Evolutionary conservation across 1,140 invertebrate genomes (phyloP), one percentile per base, ranked within the genome.

Genomic region (Temnothorax longispinosus): DNA sequence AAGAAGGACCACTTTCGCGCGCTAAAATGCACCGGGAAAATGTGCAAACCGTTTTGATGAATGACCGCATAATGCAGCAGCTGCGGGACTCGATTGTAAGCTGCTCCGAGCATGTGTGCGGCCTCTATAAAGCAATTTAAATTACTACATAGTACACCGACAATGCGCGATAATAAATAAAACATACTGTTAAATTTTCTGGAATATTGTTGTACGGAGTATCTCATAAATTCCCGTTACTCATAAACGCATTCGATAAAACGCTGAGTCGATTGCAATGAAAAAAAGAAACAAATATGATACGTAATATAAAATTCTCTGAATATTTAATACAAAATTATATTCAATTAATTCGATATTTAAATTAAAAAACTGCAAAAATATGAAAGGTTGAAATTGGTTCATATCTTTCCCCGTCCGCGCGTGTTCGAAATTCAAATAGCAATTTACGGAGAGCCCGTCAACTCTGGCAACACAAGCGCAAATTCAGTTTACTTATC

Each of bases 401-500:
- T 60, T 38, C 41, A 7, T 58, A 82, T 82, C 32, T 35, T 58
- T 74, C 56, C 52, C 6, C 35, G 27, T 52, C 18, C 21, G 4
- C 5, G n/a, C 10, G 32, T 58, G 27, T 84, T 84, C 54, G 60
- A 78, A 87, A 89, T 64, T 52, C 58, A 76, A 81, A 87, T 85
- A 84, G 65, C 80, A 87, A 90, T 85, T 87, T 82, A 77, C 80
- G 32, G 69, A 60, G 27, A 60, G 75, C n/a, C 47, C 47, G 56
- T 60, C 44, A 86, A 88, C 81, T 81, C 41, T 32, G 80, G 58
- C 87, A 85, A 91, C 77, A 27, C 27, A 65, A 78, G 69, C 75
- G 88, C 89, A 92, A 94, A 94, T 94, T 93, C 85, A 92, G 93
- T 95, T 94, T 94, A 94, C 92, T 94, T 94, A 94, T 94, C 87